Conservation (phyloP, 1,140 invertebrate species). For the Plectrocnemia conspersa region DNA sequence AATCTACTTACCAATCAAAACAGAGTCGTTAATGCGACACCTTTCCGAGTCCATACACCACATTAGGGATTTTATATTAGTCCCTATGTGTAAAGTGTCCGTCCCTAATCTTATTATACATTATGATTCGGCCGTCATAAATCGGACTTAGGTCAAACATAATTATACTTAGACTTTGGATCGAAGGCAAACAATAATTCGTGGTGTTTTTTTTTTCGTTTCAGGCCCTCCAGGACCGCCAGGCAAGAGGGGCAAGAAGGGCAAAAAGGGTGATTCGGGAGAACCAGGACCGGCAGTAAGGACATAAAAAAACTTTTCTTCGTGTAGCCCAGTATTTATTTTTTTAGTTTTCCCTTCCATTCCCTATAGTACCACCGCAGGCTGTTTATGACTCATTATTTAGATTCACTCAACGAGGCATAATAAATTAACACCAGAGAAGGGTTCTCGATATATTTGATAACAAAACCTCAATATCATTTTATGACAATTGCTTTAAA, state of each 20-base stretch:
- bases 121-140: neutral
- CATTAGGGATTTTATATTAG: too few species aligned
- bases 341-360: constrained; percentile 38
- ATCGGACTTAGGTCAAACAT: neutral
- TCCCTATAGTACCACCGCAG: neutral
- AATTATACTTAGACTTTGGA: neutral
- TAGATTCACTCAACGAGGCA: too few species aligned
- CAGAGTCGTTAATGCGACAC: too few species aligned
- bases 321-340: constrained; percentile 12
- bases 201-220: constrained; percentile 36
- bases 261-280: constrained; percentile 81
- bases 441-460: too few species aligned
- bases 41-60: too few species aligned
- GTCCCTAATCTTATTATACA: too few species aligned
- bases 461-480: too few species aligned
- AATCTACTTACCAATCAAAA: too few species aligned
- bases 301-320: constrained; percentile 31
- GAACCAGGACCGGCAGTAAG: constrained; percentile 72
- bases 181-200: neutral
- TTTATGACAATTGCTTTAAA: too few species aligned
- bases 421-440: too few species aligned
- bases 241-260: constrained; percentile 81
- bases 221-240: constrained; percentile 69
- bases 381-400: constrained; percentile 9
- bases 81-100: too few species aligned